phyloP scores from a whole-genome alignment of 2,888 invertebrate species.

The Brenthis daphne region DNA sequence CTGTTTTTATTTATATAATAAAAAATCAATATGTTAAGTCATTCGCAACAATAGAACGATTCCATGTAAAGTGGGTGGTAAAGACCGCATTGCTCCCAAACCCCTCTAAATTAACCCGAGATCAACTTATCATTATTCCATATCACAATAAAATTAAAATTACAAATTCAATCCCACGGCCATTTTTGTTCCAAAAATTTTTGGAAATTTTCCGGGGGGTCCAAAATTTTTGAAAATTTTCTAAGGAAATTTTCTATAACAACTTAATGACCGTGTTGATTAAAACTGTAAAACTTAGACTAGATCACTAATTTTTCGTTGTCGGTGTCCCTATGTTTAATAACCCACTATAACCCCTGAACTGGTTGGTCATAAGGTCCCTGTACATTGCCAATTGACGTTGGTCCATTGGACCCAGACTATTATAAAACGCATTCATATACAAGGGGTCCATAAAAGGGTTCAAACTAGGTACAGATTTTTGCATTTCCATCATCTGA shows the following conservation, averaged over 20 bases:
- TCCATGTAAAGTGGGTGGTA: neutral
- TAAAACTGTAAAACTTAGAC: conserved; percentile 26
- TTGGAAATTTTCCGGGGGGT: neutral
- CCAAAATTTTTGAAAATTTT: conserved; percentile 4
- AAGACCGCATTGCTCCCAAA: conserved; percentile 34
- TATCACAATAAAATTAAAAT: conserved; percentile 34
- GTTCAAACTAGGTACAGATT: conserved; percentile 47
- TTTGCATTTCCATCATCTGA: conserved; percentile 54
- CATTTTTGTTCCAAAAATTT: neutral
- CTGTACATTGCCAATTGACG: conserved; percentile 70
- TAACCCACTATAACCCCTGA: conserved; percentile 62
- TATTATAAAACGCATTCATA: conserved; percentile 67
- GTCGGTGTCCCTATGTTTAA: conserved; percentile 70
- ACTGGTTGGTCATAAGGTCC: conserved; percentile 68
- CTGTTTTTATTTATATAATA: too few species aligned
- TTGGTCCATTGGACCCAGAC: conserved; percentile 69
- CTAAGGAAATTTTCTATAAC: neutral
- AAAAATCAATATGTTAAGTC: neutral
- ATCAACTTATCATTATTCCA: conserved; percentile 33
- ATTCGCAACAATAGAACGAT: neutral
- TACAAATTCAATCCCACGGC: conserved; percentile 8
- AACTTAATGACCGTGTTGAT: conserved; percentile 2
- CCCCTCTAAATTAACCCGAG: conserved; percentile 36
- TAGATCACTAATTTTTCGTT: conserved; percentile 64
- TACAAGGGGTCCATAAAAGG: conserved; percentile 69